These are phyloP conservation scores for Tamias sibiricus DNA, from an alignment of 2,113 vertebrate species.

Conservation along the genomic window DNA sequence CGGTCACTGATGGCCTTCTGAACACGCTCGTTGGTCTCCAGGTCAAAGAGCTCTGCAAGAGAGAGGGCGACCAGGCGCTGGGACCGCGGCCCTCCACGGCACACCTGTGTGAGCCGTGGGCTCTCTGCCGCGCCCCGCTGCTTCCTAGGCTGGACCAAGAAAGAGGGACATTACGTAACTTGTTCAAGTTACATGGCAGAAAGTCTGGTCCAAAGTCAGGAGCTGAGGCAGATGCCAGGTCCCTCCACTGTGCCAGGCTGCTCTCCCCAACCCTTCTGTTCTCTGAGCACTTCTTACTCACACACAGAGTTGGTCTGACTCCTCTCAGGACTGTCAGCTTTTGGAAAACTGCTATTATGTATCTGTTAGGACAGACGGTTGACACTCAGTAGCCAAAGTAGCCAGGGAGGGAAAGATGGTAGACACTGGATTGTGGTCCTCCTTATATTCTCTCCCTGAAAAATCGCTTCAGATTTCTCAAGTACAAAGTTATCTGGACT, in stretches of 20 bases:
- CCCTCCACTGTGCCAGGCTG: neutral
- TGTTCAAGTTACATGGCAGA: accelerated
- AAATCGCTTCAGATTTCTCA: neutral
- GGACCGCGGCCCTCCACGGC: accelerated
- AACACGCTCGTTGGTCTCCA: conserved; percentile 94
- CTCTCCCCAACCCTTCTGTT: accelerated
- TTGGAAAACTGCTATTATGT: neutral
- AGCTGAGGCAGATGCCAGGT: neutral
- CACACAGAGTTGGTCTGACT: accelerated
- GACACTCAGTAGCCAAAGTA: accelerated
- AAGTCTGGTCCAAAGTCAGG: accelerated
- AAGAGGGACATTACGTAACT: accelerated
- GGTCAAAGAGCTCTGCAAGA: conserved; percentile 90
- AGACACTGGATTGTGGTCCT: neutral
- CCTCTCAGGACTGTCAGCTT: neutral
- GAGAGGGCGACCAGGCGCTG: neutral
- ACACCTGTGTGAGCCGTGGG: accelerated
- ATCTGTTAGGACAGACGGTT: neutral
- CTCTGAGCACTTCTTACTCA: accelerated
- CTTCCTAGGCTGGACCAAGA: accelerated
- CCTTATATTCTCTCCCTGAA: too few relatives aligned
- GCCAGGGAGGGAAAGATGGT: neutral
- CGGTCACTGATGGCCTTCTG: conserved; percentile 88
- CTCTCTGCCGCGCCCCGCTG: accelerated
- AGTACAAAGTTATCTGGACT: neutral